Percentiles rank a stretch among this genome's conserved stretches.
phyloP scores from a whole-genome alignment of 2,113 vertebrate genomes.

The Aleadryas rufinucha region DNA sequence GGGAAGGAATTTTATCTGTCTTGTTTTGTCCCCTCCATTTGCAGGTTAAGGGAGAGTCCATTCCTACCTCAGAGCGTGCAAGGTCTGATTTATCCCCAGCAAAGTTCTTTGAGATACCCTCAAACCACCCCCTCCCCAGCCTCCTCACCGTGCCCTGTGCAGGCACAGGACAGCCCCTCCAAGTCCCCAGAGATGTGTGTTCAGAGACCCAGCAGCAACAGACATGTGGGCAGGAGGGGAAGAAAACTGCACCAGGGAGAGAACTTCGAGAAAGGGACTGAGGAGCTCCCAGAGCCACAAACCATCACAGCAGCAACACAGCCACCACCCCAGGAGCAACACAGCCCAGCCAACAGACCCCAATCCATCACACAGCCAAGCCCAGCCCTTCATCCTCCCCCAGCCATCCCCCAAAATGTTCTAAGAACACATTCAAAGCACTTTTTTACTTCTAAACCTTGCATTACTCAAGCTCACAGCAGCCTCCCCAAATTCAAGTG shows the following conservation, averaged over 20 bases:
- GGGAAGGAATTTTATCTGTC: background rate
- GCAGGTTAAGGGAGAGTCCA: background rate
- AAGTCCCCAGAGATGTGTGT: background rate
- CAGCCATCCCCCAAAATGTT: background rate
- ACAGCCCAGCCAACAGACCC: background rate
- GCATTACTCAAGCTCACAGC: background rate
- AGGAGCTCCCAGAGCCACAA: background rate
- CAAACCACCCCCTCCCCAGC: background rate
- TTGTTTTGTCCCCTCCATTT: background rate
- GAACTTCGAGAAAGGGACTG: fast-evolving
- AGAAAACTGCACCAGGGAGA: background rate
- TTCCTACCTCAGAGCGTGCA: background rate
- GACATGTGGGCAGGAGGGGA: background rate
- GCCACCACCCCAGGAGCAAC: background rate
- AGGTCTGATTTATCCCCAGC: background rate
- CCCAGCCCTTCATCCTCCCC: background rate
- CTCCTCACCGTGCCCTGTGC: background rate
- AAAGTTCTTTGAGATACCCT: background rate
- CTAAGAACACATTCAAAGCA: background rate
- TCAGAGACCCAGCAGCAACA: background rate
- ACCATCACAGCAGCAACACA: background rate
- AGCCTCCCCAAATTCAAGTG: background rate
- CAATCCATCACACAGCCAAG: background rate
- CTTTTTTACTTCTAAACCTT: background rate
- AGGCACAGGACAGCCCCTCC: background rate